Evolutionary conservation across 1,140 invertebrate genomes (phyloP).

Genomic region (Atta texana): DNA sequence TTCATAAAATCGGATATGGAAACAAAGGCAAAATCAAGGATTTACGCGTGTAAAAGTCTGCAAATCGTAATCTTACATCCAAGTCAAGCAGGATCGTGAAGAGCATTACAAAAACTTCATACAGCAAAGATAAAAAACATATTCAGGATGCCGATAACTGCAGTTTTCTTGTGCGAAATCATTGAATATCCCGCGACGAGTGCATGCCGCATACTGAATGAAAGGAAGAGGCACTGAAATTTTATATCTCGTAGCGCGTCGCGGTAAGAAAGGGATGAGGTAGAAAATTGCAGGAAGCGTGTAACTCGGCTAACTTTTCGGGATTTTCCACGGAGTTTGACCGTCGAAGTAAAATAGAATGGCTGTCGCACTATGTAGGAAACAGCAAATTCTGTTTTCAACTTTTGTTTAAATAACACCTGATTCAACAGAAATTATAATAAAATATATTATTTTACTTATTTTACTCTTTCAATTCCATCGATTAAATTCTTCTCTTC

Average conservation of each 20-base stretch:
- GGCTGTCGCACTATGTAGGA: neutral
- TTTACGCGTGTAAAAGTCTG: conserved; percentile 6
- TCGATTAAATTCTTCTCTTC: conserved; percentile 20
- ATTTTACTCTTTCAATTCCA: neutral
- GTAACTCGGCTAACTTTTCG: conserved; percentile 54
- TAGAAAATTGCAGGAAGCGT: conserved; percentile 37
- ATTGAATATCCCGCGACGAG: conserved; percentile 34
- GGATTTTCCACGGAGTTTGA: conserved; percentile 43
- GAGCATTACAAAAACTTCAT: neutral
- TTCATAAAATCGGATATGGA: neutral
- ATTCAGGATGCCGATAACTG: conserved; percentile 48
- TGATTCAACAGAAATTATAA: conserved; percentile 7
- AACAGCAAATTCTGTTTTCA: conserved; percentile 13
- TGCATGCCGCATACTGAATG: conserved; percentile 33
- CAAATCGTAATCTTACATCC: conserved; percentile 19
- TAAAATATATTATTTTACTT: conserved; percentile 36
- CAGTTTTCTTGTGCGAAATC: conserved; percentile 42
- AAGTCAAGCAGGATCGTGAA: neutral
- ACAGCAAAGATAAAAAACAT: neutral
- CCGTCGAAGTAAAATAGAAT: conserved; percentile 43
- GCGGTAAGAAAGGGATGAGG: conserved; percentile 15
- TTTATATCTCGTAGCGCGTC: conserved; percentile 37
- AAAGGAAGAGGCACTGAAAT: conserved; percentile 52
- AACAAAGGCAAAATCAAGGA: neutral
- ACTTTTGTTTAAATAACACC: conserved; percentile 29